These are phyloP conservation scores for Drosophila percnosoma DNA, from an alignment of 2,888 invertebrate species.

Conservation along the genomic window DNA sequence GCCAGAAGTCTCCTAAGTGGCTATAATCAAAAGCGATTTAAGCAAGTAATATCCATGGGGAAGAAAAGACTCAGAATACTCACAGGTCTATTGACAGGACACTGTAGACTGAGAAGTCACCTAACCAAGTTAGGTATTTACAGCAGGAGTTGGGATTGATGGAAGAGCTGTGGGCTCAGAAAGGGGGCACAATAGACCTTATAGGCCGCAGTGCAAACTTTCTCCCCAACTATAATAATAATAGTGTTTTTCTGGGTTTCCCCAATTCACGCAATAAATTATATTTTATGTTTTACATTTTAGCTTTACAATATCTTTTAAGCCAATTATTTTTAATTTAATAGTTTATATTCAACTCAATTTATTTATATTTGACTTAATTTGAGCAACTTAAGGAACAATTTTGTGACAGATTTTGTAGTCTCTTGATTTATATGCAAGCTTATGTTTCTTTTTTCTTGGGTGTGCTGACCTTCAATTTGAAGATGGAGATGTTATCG, in stretches of 20 bases:
- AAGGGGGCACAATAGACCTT: too few species aligned
- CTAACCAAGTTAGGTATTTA: too few species aligned
- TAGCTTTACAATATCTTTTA: background rate
- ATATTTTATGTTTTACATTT: background rate
- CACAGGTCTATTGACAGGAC: too few species aligned
- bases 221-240: too few species aligned
- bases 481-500: slow-evolving; percentile 31
- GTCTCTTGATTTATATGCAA: slow-evolving; percentile 4
- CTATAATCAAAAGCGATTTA: too few species aligned
- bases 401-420: background rate
- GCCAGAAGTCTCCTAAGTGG: too few species aligned
- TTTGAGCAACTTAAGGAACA: background rate
- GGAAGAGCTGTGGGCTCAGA: too few species aligned
- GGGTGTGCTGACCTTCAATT: slow-evolving; percentile 18
- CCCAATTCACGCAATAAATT: background rate
- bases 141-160: too few species aligned
- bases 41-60: too few species aligned
- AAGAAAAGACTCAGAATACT: too few species aligned
- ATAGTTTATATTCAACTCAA: background rate
- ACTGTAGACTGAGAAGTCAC: too few species aligned
- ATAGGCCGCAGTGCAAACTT: too few species aligned
- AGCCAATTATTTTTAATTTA: background rate
- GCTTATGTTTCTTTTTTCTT: background rate
- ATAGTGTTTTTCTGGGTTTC: background rate
- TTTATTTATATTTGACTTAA: background rate